A percentile compares a stretch with the other conserved stretches of the same genome.
phyloP scores from a whole-genome alignment of 2,113 vertebrate genomes.

The Malurus elegans region DNA sequence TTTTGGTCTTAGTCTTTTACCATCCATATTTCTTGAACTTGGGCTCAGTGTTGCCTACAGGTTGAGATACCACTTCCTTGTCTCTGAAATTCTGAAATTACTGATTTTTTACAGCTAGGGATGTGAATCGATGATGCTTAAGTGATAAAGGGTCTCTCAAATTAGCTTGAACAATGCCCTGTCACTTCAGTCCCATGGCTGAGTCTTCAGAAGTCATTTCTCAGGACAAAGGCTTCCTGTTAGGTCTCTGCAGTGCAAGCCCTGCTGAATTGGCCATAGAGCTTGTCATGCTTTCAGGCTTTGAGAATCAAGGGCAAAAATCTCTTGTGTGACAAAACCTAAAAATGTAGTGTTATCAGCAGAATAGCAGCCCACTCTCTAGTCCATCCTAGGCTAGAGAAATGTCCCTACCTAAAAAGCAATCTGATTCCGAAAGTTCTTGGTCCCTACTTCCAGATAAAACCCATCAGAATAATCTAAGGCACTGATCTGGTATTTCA shows the following conservation, averaged over 20 bases:
- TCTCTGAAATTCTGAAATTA: not conserved
- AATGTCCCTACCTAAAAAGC: not conserved
- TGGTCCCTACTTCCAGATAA: not conserved
- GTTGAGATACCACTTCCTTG: not conserved
- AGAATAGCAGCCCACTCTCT: not conserved
- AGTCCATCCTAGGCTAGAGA: not conserved
- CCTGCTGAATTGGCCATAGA: not conserved
- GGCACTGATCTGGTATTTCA: not conserved
- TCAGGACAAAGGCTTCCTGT: not conserved
- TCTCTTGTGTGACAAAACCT: not conserved
- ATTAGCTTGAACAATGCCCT: not conserved
- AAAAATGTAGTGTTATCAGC: not conserved
- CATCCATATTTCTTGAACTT: rapidly evolving
- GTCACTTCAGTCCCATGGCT: rapidly evolving
- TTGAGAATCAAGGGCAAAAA: not conserved
- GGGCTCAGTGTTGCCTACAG: not conserved
- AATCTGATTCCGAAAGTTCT: not conserved
- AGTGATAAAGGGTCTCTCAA: not conserved
- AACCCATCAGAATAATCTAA: not conserved
- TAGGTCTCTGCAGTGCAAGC: not conserved
- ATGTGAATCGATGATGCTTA: not conserved
- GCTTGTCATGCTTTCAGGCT: not conserved
- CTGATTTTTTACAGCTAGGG: not conserved
- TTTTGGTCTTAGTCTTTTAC: not conserved
- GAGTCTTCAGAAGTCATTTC: not conserved